Base-by-base conservation (phyloP, 1,140 invertebrate species). In the Papilio dardanus region DNA sequence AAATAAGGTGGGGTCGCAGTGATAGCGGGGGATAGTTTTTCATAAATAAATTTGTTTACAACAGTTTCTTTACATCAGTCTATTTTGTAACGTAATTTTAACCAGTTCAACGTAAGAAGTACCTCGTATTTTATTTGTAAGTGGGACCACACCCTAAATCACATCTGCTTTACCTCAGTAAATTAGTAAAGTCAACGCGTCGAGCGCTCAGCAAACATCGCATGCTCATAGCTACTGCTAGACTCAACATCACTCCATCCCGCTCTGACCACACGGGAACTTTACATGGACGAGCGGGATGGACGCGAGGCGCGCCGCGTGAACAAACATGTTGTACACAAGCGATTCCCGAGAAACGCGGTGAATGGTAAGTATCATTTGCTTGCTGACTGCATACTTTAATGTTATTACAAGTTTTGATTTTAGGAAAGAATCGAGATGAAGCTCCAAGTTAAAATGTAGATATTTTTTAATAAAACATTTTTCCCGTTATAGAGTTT, bases 241-340 rank as follows among this genome's bases (percentile, higher is more conserved):
- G 89, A 88, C 83, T 86, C 82, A 79, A 86, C 83, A 84, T 67
- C 5, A 2, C 30, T 30, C 77, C 66, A 21, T 86, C 85, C 74
- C 78, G 76, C 30, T 87, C 81, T 50, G 7, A 79, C 81, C 6
- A n/a, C 24, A 21, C 21, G 0, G 16, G 8, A 19, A 21, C 3
- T 8, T 1, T 0, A 1, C 30, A 16, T 7, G 71, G 3, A 5
- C 24, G 77, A 87, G 65, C 73, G 81, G 40, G 81, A 81, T 33
- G 74, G 31, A 58, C 37, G 65, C 71, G 7, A 6, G 24, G 54
- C 75, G 77, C 77, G 77, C 83, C 80, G 82, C 85, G 84, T 82
- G 83, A 87, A 87, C 76, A 85, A 83, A 82, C 77, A 77, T 71
- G 71, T 67, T 65, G 46, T 46, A 76, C 30, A 46, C 71, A 54